phyloP scores from a whole-genome alignment of 2,113 vertebrate species.

The Pelodiscus sinensis region DNA sequence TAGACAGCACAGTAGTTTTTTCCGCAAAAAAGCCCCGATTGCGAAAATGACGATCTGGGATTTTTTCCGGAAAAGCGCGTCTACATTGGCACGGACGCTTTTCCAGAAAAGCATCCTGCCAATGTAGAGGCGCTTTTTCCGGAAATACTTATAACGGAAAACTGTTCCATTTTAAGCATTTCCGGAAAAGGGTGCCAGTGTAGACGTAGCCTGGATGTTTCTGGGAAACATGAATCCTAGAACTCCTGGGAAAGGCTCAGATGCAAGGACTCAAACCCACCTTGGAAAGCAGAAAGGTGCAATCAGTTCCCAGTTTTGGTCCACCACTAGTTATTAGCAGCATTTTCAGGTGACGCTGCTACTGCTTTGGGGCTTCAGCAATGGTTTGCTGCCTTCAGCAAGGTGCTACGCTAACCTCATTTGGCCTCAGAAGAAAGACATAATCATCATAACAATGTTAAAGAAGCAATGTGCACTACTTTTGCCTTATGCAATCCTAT shows the following conservation, averaged over 20 bases:
- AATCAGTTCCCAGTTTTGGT: not conserved
- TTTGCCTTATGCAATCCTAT: constrained; percentile 75
- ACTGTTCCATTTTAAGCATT: too few species aligned
- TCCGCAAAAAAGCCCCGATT: too few species aligned
- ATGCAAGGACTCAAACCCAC: not conserved
- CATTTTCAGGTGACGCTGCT: not conserved
- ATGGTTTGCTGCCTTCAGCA: not conserved
- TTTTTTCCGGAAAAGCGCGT: too few species aligned
- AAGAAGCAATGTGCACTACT: constrained; percentile 65
- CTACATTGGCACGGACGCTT: too few species aligned
- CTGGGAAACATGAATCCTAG: not conserved
- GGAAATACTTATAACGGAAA: too few species aligned
- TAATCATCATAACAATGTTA: constrained; percentile 65
- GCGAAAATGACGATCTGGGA: too few species aligned
- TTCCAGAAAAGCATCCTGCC: too few species aligned
- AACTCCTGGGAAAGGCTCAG: not conserved
- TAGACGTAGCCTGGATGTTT: too few species aligned
- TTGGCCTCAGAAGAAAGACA: constrained; percentile 64
- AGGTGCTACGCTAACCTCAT: constrained; percentile 59
- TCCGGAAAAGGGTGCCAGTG: too few species aligned
- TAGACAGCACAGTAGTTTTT: too few species aligned
- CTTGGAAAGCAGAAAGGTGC: not conserved
- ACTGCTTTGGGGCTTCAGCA: not conserved
- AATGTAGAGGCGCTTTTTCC: too few species aligned
- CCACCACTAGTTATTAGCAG: not conserved